Evolutionary conservation across 2,888 invertebrate genomes (phyloP).

Genomic region (Iphiclides podalirius): DNA sequence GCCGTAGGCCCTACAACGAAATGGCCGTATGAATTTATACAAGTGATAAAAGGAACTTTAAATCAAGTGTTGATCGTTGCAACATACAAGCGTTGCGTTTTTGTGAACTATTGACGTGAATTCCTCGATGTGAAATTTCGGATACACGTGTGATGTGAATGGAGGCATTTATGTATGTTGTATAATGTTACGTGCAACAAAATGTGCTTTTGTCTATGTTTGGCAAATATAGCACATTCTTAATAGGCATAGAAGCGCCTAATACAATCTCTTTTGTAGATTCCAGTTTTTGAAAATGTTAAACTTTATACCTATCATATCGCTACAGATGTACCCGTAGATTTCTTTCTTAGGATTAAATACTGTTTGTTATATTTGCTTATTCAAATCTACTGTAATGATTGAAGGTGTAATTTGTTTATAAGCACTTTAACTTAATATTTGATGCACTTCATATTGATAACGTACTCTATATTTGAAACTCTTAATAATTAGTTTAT

Average conservation of each 20-base stretch:
- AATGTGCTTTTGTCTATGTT: not conserved
- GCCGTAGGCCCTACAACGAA: conserved; percentile 59
- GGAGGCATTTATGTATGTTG: too few species aligned
- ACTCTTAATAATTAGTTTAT: too few species aligned
- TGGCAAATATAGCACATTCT: not conserved
- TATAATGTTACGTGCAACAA: not conserved
- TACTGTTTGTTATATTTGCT: too few species aligned
- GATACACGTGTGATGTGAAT: not conserved
- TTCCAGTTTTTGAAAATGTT: too few species aligned
- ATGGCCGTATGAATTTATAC: conserved; percentile 54
- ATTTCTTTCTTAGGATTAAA: too few species aligned
- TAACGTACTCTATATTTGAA: not conserved
- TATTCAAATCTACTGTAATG: too few species aligned
- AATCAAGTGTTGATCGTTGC: conserved; percentile 6
- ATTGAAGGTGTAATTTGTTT: too few species aligned
- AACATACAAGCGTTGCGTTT: not conserved
- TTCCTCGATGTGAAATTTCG: too few species aligned
- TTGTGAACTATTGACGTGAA: not conserved
- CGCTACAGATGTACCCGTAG: too few species aligned
- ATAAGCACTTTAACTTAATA: not conserved
- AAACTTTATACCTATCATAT: too few species aligned
- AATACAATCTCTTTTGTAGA: too few species aligned
- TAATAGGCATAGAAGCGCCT: too few species aligned
- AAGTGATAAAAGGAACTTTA: not conserved
- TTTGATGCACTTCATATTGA: not conserved